phyloP scores from a whole-genome alignment of 2,797 vertebrate species.

The Pampus argenteus region DNA sequence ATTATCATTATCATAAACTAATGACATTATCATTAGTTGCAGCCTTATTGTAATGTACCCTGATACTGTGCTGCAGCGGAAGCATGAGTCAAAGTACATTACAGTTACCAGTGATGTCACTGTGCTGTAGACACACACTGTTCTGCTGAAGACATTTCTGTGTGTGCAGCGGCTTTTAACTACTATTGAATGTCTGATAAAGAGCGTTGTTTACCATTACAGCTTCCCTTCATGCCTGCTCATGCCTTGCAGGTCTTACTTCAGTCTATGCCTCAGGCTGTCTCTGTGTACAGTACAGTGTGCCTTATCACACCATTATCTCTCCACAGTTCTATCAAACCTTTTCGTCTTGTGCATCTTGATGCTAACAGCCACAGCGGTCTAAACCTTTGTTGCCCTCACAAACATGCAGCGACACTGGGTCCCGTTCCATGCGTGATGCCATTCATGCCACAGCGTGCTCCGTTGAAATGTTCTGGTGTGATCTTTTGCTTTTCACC shows the following conservation, averaged over 20 bases:
- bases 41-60: neutral
- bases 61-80: conserved; percentile 22
- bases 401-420: conserved; percentile 9
- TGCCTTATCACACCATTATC: conserved; percentile 21
- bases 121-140: conserved; percentile 21
- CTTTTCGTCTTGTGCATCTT: conserved; percentile 25
- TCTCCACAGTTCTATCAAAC: conserved; percentile 20
- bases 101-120: conserved; percentile 25
- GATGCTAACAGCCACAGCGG: conserved; percentile 4
- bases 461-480: conserved; percentile 32
- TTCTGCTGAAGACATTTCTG: conserved; percentile 26
- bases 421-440: conserved; percentile 11
- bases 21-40: neutral
- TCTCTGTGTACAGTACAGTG: conserved; percentile 13
- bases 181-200: conserved; percentile 49
- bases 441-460: conserved; percentile 29
- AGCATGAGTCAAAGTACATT: conserved; percentile 27
- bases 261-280: conserved; percentile 49
- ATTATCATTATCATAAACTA: too few species aligned
- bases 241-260: conserved; percentile 61
- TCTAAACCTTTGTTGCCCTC: conserved; percentile 10
- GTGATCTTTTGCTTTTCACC: conserved; percentile 50
- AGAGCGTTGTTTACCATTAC: conserved; percentile 52
- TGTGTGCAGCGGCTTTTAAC: conserved; percentile 39
- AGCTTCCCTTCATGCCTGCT: conserved; percentile 45